These are phyloP conservation scores for Palythoa grandis DNA, from an alignment of 92 coral and sea anemone genomes.

Conservation along the genomic window DNA sequence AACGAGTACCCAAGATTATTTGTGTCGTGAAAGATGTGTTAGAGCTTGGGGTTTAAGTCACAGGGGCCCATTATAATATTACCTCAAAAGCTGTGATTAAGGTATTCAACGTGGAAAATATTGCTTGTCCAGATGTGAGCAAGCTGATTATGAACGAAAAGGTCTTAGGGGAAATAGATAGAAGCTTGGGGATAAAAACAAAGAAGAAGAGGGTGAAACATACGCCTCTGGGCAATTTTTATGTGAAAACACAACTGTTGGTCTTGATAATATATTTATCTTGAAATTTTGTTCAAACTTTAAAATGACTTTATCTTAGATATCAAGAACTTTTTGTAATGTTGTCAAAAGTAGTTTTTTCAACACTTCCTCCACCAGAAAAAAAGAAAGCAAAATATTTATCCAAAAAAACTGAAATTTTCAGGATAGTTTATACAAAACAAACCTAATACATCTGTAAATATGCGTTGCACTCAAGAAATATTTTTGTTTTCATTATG, in stretches of 20 bases:
- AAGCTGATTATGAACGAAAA: constrained; percentile 6
- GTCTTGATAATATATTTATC: not conserved
- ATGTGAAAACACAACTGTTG: constrained; percentile 3
- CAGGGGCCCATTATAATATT: constrained; percentile 39
- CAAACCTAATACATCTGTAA: constrained; percentile 17
- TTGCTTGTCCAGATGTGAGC: constrained; percentile 11
- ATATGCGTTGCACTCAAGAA: constrained; percentile 6
- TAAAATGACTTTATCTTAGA: not conserved
- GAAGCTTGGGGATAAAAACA: constrained; percentile 12
- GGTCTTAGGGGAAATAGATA: constrained; percentile 1
- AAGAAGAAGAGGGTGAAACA: constrained; percentile 18
- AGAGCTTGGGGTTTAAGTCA: constrained; percentile 43
- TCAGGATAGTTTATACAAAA: constrained; percentile 12
- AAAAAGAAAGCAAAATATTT: constrained; percentile 22
- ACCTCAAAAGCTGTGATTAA: constrained; percentile 2
- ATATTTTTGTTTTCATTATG: not conserved
- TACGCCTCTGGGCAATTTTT: constrained; percentile 6
- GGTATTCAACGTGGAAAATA: constrained; percentile 14
- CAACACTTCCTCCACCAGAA: constrained; percentile 10
- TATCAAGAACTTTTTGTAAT: constrained; percentile 13
- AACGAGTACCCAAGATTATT: constrained; percentile 31
- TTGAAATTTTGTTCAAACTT: not conserved
- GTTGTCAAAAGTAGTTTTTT: constrained; percentile 22
- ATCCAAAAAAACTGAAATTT: constrained; percentile 17
- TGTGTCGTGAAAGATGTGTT: constrained; percentile 40